Base-by-base conservation (phyloP, 2,888 invertebrate genomes). In the Melolontha melolontha region DNA sequence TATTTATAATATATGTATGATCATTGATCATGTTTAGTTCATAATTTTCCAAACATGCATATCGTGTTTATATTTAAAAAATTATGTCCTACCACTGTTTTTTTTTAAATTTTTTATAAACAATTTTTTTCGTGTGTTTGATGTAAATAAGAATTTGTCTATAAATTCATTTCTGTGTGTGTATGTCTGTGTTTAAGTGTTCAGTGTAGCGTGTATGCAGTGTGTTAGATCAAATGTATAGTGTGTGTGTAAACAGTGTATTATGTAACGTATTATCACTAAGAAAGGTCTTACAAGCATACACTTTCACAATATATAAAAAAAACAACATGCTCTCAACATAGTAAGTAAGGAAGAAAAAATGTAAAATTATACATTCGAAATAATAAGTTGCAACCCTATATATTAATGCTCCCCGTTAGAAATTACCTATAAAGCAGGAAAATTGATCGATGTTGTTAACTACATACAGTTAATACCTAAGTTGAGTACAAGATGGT, bases 111-210 rank as follows among this genome's bases (percentile, higher is more conserved):
- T 72, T 65, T 72, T 8, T 67, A 44, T 64, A 40, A 67, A 63
- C 16, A 65, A 66, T 67, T 70, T 64, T 67, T 64, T 59, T 51
- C 70, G 65, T 69, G 71, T 71, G 66, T 70, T 22, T 62, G 44
- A 63, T 71, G 71, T 72, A 55, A 62, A 51, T 65, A 57, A 22
- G 34, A 34, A 64, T 52, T 62, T 68, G 64, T 70, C 52, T 29
- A 66, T 64, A 62, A 65, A 44, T 50, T 59, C 17, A 40, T 59
- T 64, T 40, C 57, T 68, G 40, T 52, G 49, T 68, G 42, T 41
- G 66, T 66, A 34, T 71, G 69, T 72, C 66, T 66, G 67, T 69
- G 47, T 62, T 62, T 68, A 67, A 68, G 72, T 73, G 71, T 70
- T 57, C 27, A 22, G 50, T 59, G 59, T 59, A 44, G 16, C 22